A percentile compares a stretch with the other conserved stretches of the same genome.
Evolutionary conservation across 2,113 vertebrate genomes (phyloP).

Genomic region (Mustela nigripes): DNA sequence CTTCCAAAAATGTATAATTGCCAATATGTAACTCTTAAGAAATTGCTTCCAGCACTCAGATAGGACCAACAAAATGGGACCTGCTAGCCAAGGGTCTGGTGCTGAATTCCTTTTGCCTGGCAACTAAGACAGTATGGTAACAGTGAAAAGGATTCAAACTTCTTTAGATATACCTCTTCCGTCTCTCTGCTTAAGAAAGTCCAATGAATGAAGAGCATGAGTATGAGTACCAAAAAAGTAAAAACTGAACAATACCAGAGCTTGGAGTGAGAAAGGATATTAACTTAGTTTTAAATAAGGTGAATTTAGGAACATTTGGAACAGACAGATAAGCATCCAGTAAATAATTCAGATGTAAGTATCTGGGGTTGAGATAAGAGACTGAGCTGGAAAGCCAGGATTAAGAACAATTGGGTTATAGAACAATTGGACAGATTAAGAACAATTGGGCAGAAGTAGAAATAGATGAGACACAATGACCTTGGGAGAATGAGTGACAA

Average conservation of each 20-base stretch:
- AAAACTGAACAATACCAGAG: slow-evolving; percentile 1
- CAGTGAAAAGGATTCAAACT: background rate
- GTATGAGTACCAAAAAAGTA: background rate
- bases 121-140: slow-evolving; percentile 1
- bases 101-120: background rate
- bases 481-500: background rate
- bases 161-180: background rate
- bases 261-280: background rate
- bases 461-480: background rate
- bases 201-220: background rate
- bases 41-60: background rate
- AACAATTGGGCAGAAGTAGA: background rate
- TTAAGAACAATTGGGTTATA: background rate
- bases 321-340: background rate
- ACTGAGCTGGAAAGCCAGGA: background rate
- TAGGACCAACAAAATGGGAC: background rate
- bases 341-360: background rate
- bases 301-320: background rate
- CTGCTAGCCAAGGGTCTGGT: background rate
- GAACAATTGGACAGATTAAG: no score
- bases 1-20: slow-evolving; percentile 32
- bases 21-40: slow-evolving; percentile 1
- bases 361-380: background rate
- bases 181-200: slow-evolving; percentile 8
- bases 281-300: slow-evolving; percentile 21